These are phyloP conservation scores for Ariolimax columbianus DNA, from an alignment of 2,888 invertebrate species.

Conservation along the genomic window DNA sequence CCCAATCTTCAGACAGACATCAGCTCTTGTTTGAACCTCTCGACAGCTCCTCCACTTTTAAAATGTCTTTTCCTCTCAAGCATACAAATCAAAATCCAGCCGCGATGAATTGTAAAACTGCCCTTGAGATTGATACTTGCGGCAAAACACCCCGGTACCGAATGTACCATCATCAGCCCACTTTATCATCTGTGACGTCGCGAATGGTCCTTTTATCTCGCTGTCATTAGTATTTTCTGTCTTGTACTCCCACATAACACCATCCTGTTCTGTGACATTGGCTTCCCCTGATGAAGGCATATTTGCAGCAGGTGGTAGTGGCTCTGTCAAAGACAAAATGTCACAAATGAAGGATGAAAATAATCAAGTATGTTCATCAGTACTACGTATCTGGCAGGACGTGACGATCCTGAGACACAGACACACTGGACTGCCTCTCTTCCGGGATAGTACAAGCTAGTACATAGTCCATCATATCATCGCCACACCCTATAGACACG, in stretches of 20 bases:
- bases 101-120: constrained; percentile 92
- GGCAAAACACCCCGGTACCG: constrained; percentile 88
- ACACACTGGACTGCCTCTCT: too few species aligned
- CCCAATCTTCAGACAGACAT: too few species aligned
- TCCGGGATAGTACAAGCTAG: too few species aligned
- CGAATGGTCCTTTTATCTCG: constrained; percentile 90
- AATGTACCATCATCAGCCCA: constrained; percentile 91
- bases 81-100: constrained; percentile 94
- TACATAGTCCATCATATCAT: too few species aligned
- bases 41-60: too few species aligned
- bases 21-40: too few species aligned
- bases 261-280: constrained; percentile 42
- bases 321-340: constrained; percentile 19
- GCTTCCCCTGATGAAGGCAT: not conserved
- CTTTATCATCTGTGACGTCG: constrained; percentile 90
- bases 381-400: too few species aligned
- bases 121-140: constrained; percentile 85
- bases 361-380: too few species aligned
- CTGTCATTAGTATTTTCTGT: constrained; percentile 88
- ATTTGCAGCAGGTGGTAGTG: not conserved
- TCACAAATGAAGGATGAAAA: too few species aligned
- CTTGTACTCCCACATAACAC: constrained; percentile 92
- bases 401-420: too few species aligned
- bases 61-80: not conserved
- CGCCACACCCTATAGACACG: too few species aligned